Base-by-base conservation (phyloP, 2,797 vertebrate genomes). In the Microctenopoma stevenorrisi region DNA sequence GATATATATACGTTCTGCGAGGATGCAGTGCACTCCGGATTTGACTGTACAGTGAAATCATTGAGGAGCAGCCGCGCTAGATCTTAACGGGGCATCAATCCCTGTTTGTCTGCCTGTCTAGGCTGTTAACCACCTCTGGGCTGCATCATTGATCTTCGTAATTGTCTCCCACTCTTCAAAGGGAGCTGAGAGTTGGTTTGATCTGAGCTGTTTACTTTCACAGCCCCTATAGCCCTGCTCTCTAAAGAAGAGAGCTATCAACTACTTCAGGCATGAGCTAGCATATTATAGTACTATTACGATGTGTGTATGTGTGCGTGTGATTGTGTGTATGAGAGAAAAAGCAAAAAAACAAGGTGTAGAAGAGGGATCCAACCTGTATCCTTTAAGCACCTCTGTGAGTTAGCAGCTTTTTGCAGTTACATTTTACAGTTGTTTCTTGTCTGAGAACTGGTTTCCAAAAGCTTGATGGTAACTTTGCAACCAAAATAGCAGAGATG, bases 141-240 rank as follows among this genome's bases (percentile, higher is more conserved):
- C 84, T 89, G 91, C 87, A 86, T 88, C 90, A 90, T 83, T 92
- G 90, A 90, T 90, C 91, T 88, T 72, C 30, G 79, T 92, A 91
- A 93, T 92, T 90, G 87, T 91, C 89, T 90, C 75, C 71, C 79
- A 81, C 85, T 90, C 90, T 92, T 93, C 88, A 91, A 90, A 91
- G 84, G 72, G 81, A 88, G 84, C 81, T 54, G 79, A 87, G 86
- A 91, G 86, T 89, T 88, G 86, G 88, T 89, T 92, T 90, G 90
- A 92, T 93, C 89, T 71, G 78, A 88, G 89, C 90, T 91, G 86
- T 90, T 93, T 91, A 89, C 83, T 88, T 90, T 90, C 89, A 90
- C 84, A 77, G 79, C 89, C 84, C 81, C 87, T 78, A 81, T 89
- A 88, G 85, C 79, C 85, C 78, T 50, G 64, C 70, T 84, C 82